These are phyloP conservation scores for Haliaeetus leucogaster DNA, from an alignment of 2,113 vertebrate species.

Conservation along the genomic window DNA sequence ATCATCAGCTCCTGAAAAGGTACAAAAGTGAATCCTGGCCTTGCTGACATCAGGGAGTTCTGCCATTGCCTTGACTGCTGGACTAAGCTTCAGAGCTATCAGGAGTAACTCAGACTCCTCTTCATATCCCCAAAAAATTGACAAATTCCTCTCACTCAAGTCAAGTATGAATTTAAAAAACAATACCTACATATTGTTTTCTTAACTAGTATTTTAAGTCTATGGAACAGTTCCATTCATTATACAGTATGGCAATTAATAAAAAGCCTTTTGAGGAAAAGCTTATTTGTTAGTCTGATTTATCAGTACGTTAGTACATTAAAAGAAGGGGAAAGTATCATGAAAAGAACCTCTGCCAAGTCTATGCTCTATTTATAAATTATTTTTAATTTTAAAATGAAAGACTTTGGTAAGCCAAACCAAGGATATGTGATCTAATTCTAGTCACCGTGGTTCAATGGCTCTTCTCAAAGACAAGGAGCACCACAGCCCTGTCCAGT, in stretches of 20 bases:
- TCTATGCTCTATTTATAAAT: neutral
- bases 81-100: slow-evolving; percentile 53
- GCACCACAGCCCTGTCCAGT: neutral
- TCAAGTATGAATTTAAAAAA: slow-evolving; percentile 58
- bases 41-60: slow-evolving; percentile 35
- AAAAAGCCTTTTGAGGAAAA: slow-evolving; percentile 29
- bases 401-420: slow-evolving; percentile 17
- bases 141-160: slow-evolving; percentile 47
- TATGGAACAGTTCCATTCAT: neutral
- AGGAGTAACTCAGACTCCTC: slow-evolving; percentile 37
- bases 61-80: slow-evolving; percentile 56
- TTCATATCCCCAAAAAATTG: slow-evolving; percentile 59
- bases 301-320: accelerated
- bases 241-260: neutral
- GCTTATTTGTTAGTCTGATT: slow-evolving; percentile 5
- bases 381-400: neutral
- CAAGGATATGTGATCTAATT: neutral
- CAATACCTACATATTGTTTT: slow-evolving; percentile 34
- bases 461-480: slow-evolving; percentile 8
- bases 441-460: neutral
- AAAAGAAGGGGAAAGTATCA: neutral
- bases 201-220: slow-evolving; percentile 12
- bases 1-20: slow-evolving; percentile 46
- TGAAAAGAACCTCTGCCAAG: slow-evolving; percentile 25
- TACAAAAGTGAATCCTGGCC: slow-evolving; percentile 28